A percentile compares a stretch with the other conserved stretches of the same genome.
Conservation (phyloP, 2,797 vertebrate species). For the Melanotaenia boesemani region DNA sequence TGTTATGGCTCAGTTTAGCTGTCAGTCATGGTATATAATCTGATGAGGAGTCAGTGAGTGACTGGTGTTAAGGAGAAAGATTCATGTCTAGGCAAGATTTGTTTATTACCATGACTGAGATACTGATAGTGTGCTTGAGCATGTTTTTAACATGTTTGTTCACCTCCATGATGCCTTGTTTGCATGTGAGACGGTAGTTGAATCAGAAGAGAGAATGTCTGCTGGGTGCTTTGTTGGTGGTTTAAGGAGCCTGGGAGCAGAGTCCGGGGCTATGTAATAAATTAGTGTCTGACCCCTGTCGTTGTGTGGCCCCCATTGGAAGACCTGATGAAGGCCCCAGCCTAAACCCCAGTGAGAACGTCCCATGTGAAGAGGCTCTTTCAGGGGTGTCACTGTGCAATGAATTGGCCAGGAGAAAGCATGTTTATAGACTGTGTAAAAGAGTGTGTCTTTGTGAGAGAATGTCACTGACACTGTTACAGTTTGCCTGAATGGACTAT, state of each 20-base stretch:
- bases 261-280: slow-evolving; percentile 80
- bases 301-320: slow-evolving; percentile 81
- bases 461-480: slow-evolving; percentile 91
- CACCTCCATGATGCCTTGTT: background rate
- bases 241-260: slow-evolving; percentile 82
- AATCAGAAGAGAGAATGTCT: slow-evolving; percentile 41
- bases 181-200: slow-evolving; percentile 19
- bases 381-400: slow-evolving; percentile 84
- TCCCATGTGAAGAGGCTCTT: slow-evolving; percentile 78
- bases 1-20: slow-evolving; percentile 71
- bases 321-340: slow-evolving; percentile 72
- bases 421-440: slow-evolving; percentile 96
- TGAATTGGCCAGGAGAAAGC: slow-evolving; percentile 89
- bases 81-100: slow-evolving; percentile 16
- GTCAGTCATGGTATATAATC: slow-evolving; percentile 75
- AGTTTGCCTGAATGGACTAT: slow-evolving; percentile 91
- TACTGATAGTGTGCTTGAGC: background rate
- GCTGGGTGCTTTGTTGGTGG: slow-evolving; percentile 52
- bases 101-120: background rate
- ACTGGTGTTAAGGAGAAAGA: slow-evolving; percentile 20
- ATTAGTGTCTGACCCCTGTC: slow-evolving; percentile 84
- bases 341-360: slow-evolving; percentile 76
- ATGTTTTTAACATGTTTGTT: slow-evolving; percentile 1
- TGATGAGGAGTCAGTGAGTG: slow-evolving; percentile 24
- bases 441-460: slow-evolving; percentile 92